Conservation (phyloP, 2,113 vertebrate genomes). For the Malurus melanocephalus region DNA sequence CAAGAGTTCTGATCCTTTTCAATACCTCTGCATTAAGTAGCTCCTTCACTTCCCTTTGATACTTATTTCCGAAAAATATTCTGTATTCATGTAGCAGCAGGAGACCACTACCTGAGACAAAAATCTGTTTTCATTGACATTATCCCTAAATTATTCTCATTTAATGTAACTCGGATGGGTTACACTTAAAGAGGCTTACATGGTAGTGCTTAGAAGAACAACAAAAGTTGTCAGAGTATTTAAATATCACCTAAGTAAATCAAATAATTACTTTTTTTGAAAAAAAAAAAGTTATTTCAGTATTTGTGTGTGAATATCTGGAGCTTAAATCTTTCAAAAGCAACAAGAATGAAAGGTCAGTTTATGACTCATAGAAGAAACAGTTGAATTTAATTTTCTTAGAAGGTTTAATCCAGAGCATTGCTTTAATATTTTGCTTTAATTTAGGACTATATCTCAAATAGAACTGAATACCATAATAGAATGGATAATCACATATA, state of each 20-base stretch:
- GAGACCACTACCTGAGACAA: background rate
- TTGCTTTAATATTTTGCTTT: background rate
- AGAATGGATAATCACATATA: background rate
- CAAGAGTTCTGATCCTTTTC: background rate
- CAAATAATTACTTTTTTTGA: background rate
- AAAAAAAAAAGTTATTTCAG: background rate
- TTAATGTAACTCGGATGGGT: background rate
- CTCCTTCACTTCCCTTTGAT: background rate
- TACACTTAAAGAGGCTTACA: background rate
- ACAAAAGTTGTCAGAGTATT: background rate
- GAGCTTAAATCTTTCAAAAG: background rate
- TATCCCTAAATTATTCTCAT: slow-evolving; percentile 13
- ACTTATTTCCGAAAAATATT: background rate
- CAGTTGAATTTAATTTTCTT: background rate
- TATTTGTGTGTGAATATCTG: background rate
- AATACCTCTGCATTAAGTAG: background rate
- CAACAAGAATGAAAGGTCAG: background rate
- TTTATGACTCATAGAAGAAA: background rate
- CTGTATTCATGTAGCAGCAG: background rate
- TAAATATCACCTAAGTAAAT: background rate
- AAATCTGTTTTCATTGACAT: background rate
- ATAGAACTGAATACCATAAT: background rate
- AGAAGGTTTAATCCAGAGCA: background rate
- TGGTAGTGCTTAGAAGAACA: background rate
- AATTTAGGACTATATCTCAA: background rate